Evolutionary conservation across 2,113 vertebrate species (phyloP), one percentile per base, ranked within the genome.

Genomic region (Trematomus loennbergii): DNA sequence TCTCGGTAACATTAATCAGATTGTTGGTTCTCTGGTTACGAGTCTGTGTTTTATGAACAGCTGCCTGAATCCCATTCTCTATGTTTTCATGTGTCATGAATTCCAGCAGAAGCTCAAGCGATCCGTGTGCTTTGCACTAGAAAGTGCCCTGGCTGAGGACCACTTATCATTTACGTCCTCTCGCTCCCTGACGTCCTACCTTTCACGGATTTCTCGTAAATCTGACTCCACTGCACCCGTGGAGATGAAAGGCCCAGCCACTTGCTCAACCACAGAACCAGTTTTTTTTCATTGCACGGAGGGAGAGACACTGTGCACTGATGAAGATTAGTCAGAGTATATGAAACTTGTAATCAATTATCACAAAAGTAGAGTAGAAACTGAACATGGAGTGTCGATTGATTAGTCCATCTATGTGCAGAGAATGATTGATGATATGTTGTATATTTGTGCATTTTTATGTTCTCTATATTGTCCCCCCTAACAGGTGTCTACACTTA

Each of bases 61-160:
- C 83, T 92, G 92, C 79, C 81, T 94, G 49, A 94, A 95, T 81
- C 93, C 93, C n/a, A 79, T 94, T 4, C 93, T 94, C 49, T 92
- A 95, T 20, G 88, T 94, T 10, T 91, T 92, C 79, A 87, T 94
- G 81, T 93, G 93, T 33, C 70, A 90, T 0, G 88, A 94, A 49
- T 93, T 91, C 67, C 84, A 78, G 52, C 86, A 57, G 43, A 90
- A 80, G 57, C 65, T 91, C 8, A 81, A 69, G 48, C 53, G 72
- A 49, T 95, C 93, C 33, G 12, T 95, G 12, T 82, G 87, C 46
- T 36, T 82, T 2, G 86, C 90, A 9, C 54, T 95, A 0, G 91
- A 94, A 64, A 86, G 75, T 2, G 90, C 90, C 2, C 87, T 94
- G 22, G 53, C 78, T 22, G 92, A 94, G 57, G 91, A 92, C 29